Conservation (phyloP, 2,797 vertebrate species). For the Fundulus diaphanus region DNA sequence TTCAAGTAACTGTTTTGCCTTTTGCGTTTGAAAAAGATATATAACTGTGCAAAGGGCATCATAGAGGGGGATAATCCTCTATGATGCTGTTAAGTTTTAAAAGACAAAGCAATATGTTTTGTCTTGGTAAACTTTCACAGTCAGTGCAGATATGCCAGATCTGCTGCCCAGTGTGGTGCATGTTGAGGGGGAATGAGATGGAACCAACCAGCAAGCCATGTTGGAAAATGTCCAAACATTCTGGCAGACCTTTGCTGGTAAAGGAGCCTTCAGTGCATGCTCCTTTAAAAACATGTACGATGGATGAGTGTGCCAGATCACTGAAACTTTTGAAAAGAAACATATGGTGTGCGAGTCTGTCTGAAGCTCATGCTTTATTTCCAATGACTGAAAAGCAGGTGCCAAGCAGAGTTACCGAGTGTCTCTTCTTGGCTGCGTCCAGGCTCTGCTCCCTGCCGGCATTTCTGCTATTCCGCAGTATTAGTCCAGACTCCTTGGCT, state of each 20-base stretch:
- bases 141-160: slow-evolving; percentile 61
- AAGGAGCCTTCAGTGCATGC: slow-evolving; percentile 58
- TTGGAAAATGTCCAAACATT: slow-evolving; percentile 59
- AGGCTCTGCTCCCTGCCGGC: slow-evolving; percentile 74
- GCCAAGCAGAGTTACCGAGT: slow-evolving; percentile 84
- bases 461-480: slow-evolving; percentile 83
- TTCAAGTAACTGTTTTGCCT: slow-evolving; percentile 45
- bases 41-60: slow-evolving; percentile 42
- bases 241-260: slow-evolving; percentile 50
- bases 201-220: slow-evolving; percentile 36
- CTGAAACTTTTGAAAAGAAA: slow-evolving; percentile 68
- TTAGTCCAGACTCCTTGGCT: slow-evolving; percentile 82
- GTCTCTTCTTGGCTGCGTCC: slow-evolving; percentile 80
- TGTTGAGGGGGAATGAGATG: slow-evolving; percentile 49
- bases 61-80: slow-evolving; percentile 30
- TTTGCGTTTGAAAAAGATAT: slow-evolving; percentile 46
- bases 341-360: slow-evolving; percentile 75
- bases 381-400: slow-evolving; percentile 79
- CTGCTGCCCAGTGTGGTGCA: slow-evolving; percentile 59
- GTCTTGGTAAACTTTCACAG: slow-evolving; percentile 45
- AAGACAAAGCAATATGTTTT: slow-evolving; percentile 42
- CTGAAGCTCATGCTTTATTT: slow-evolving; percentile 84
- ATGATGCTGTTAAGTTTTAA: slow-evolving; percentile 54
- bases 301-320: slow-evolving; percentile 76
- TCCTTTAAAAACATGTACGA: slow-evolving; percentile 70